Percentiles rank a stretch among this genome's conserved stretches.
Evolutionary conservation across 2,797 vertebrate species (phyloP).

Genomic region (Valencia hispanica): DNA sequence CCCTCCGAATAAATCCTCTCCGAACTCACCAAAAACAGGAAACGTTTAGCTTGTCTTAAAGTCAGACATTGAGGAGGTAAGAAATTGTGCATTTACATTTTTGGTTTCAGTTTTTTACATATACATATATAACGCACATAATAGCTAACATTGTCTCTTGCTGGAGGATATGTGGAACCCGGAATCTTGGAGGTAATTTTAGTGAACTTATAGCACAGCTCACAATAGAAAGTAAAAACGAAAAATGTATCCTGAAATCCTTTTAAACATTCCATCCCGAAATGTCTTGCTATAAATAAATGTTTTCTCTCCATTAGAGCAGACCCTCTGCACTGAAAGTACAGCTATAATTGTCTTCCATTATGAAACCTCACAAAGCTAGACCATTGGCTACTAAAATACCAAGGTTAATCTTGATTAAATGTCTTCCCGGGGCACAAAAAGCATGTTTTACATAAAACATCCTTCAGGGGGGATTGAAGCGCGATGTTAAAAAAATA

Average conservation of each 20-base stretch:
- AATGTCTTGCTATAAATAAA: slow-evolving; percentile 54
- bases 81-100: too few species aligned
- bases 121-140: background rate
- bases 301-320: slow-evolving; percentile 58
- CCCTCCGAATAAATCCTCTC: background rate
- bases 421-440: slow-evolving; percentile 72
- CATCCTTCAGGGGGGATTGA: slow-evolving; percentile 71
- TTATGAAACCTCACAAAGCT: slow-evolving; percentile 74
- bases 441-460: slow-evolving; percentile 82
- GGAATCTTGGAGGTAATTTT: background rate
- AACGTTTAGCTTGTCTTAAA: background rate
- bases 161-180: background rate
- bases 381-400: slow-evolving; percentile 78
- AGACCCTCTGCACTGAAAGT: slow-evolving; percentile 60
- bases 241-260: slow-evolving; percentile 20
- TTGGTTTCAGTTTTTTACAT: too few species aligned
- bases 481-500: slow-evolving; percentile 63
- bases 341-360: slow-evolving; percentile 75
- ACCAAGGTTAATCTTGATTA: slow-evolving; percentile 82
- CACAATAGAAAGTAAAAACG: slow-evolving; percentile 2
- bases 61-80: background rate
- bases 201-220: slow-evolving; percentile 6
- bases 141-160: background rate
- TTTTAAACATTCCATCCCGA: slow-evolving; percentile 47
- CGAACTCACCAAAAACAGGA: background rate